Evolutionary conservation across 2,888 invertebrate genomes (phyloP), one percentile per base, ranked within the genome.

Genomic region (Silvanus unidentatus): DNA sequence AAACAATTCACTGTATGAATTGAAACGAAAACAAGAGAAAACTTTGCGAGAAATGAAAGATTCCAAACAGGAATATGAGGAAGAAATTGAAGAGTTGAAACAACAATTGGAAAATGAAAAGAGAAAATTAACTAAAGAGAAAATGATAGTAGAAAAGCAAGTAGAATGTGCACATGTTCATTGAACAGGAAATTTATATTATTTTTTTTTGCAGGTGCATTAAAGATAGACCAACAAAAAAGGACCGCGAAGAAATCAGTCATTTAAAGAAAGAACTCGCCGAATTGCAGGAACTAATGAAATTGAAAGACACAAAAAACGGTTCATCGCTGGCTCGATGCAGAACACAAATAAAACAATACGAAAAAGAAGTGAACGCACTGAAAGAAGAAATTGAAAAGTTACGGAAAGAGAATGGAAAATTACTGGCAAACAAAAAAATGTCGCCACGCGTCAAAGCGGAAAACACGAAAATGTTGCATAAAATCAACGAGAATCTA

Each of bases 301-400:
- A 79, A 61, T 65, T 80, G n/a, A 88, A 86, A 70, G 88, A 89
- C 57, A 79, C 81, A 11, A 79, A 82, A 58, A 84, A 84, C 62
- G 81, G 83, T 3, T 79, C 85, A 0, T 78, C 79, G 0, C 84
- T 84, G 61, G 86, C 86, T 1, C 75, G 88, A 52, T 73, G 88
- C 8, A 77, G 87, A 13, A 86, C 84, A 52, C 87, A 88, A 69
- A 72, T 88, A 16, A 82, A 86, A 65, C 76, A 80, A 37, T 70
- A 83, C 43, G 87, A 87, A 64, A 82, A 82, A 59, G 87, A 88
- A 57, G 82, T 83, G 55, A 73, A 75, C 16, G 76, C 77, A 37
- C 66, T 84, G 16, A 80, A 80, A 53, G 75, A 76, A 40, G 84
- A 87, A 66, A 69, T 84, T 12, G 85, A 86, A 44, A 78, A 79